Base-by-base conservation (phyloP, 2,888 invertebrate genomes). In the Clanis bilineata region DNA sequence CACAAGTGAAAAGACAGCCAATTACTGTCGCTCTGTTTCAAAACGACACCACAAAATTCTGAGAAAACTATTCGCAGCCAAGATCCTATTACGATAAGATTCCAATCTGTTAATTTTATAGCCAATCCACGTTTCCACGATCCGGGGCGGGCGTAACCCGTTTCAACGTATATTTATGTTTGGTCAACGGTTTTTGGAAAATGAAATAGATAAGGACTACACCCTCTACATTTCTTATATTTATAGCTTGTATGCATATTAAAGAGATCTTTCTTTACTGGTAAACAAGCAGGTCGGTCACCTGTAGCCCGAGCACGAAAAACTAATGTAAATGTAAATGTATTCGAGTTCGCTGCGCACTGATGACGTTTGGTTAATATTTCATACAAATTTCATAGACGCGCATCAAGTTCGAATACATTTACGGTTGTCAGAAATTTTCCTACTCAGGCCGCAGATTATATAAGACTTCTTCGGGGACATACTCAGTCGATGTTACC, bases 91-190 rank as follows among this genome's bases (percentile, higher is more conserved):
- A 51, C 18, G 51, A 51, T 51, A 32, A 51, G 51, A 51, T 51
- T 10, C 3, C 1, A 47, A 51, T 51, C 51, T 51, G 28, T 51
- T 51, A 51, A 51, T 51, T 51, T 51, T 32, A 51, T 18, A 28
- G 51, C 51, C 51, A 18, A 76, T 76, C 77, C 69, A 69, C 59
- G 59, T 61, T 67, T 64, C 59, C n/a, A 25, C 61, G 57, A 69
- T 74, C 77, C 57, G 57, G 28, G 32, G 18, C 28, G 32, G 32
- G 15, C 10, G 62, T 62, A 74, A 83, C 87, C 86, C 86, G 73
- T 82, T 82, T 87, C 83, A 82, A 72, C 78, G 76, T 81, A 81
- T 88, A 90, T 90, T 89, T 89, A 88, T 88, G 86, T 85, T 79
- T 82, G 85, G 83, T 80, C 82, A 82, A 81, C 79, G 80, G 78